phyloP scores from a whole-genome alignment of 2,797 vertebrate species.

The Chelon labrosus region DNA sequence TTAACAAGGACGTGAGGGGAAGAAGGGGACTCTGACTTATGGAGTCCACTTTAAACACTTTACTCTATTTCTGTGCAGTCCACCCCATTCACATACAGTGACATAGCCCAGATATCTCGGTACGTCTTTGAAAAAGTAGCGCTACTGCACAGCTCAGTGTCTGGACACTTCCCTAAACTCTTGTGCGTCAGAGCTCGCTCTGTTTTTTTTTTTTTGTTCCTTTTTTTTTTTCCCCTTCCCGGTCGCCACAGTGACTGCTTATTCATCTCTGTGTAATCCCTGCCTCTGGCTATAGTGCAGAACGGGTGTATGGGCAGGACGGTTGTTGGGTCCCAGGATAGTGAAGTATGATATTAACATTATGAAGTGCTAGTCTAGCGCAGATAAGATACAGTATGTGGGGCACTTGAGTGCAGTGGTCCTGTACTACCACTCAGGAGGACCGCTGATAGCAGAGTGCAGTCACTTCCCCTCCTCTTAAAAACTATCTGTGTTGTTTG shows the following conservation, averaged over 20 bases:
- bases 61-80: slow-evolving; percentile 50
- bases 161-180: slow-evolving; percentile 35
- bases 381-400: slow-evolving; percentile 71
- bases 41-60: slow-evolving; percentile 62
- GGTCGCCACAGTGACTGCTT: slow-evolving; percentile 59
- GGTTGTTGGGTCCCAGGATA: slow-evolving; percentile 47
- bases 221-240: neutral
- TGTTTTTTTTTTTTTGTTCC: neutral
- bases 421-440: slow-evolving; percentile 53
- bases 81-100: slow-evolving; percentile 34
- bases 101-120: slow-evolving; percentile 51
- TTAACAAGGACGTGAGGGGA: slow-evolving; percentile 35
- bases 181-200: slow-evolving; percentile 31
- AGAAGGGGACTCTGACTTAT: slow-evolving; percentile 48
- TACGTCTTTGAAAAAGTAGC: slow-evolving; percentile 40
- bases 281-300: slow-evolving; percentile 52
- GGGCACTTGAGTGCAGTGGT: slow-evolving; percentile 65
- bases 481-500: slow-evolving; percentile 7
- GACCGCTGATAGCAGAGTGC: slow-evolving; percentile 58
- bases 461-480: slow-evolving; percentile 43
- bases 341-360: slow-evolving; percentile 72
- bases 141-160: slow-evolving; percentile 30
- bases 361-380: slow-evolving; percentile 68
- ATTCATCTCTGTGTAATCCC: slow-evolving; percentile 70
- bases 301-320: slow-evolving; percentile 50